These are phyloP conservation scores for Athalia cordata DNA, from an alignment of 2,888 invertebrate species.

Conservation along the genomic window DNA sequence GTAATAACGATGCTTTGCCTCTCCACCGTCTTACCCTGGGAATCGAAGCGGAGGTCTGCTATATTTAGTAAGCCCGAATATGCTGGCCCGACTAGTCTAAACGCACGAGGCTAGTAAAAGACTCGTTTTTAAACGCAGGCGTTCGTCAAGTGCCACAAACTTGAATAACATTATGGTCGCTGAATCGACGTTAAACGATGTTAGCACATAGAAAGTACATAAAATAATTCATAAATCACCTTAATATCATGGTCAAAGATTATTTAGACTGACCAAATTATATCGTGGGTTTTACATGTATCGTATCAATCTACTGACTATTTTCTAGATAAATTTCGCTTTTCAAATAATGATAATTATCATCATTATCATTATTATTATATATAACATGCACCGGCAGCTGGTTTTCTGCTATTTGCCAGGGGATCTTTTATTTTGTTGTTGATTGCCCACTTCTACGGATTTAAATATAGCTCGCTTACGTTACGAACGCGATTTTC, in stretches of 20 bases:
- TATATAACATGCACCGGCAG: no score
- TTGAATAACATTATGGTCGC: not conserved
- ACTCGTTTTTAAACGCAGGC: conserved; percentile 24
- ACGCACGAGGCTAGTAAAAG: conserved; percentile 9
- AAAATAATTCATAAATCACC: not conserved
- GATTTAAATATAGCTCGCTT: not conserved
- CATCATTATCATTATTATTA: no score
- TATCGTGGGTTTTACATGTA: no score
- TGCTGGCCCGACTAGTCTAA: conserved; percentile 26
- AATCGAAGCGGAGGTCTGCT: conserved; percentile 66
- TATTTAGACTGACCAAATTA: no score
- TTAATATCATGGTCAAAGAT: no score
- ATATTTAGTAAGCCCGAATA: conserved; percentile 70
- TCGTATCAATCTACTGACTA: no score
- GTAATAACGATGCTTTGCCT: conserved; percentile 41
- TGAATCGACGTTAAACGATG: not conserved
- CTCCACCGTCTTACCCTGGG: conserved; percentile 57
- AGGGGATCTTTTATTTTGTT: no score
- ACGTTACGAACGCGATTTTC: not conserved
- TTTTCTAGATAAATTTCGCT: no score
- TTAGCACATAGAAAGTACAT: not conserved
- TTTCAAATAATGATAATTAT: no score
- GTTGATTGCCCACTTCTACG: not conserved
- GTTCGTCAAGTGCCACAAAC: conserved; percentile 26
- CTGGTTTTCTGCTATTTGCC: no score